Evolutionary conservation across 2,113 vertebrate genomes (phyloP), one percentile per base, ranked within the genome.

Genomic region (Rhinogobius similis): DNA sequence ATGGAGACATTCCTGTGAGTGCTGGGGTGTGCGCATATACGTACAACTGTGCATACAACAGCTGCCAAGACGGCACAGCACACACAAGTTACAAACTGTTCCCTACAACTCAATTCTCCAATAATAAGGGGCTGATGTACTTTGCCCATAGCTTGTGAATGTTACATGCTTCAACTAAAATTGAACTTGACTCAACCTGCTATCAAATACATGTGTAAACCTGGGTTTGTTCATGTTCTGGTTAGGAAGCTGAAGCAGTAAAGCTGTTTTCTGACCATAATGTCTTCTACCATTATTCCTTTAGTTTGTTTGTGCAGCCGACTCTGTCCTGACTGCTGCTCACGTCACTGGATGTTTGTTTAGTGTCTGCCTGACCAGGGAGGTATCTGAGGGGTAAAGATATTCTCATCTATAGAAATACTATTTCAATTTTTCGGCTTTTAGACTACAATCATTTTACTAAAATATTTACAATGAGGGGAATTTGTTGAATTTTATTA

Each of bases 1-100:
- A 84, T 84, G 76, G 44, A 76, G 83, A 83, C 87, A 84, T 91
- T 87, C 84, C 73, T 85, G 71, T 83, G 79, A 84, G 81, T 70
- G 64, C 74, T 23, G 75, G 81, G 65, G 79, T 79, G 78, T 83
- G 72, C 65, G 62, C 61, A 2, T 80, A 10, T 73, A n/a, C n/a
- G 18, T 43, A 20, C 1, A 36, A 10, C 61, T 44, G 66, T 78
- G 46, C 70, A 43, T 59, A 41, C 43, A 67, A 44, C 56, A 73
- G 80, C 80, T 74, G 66, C 76, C 48, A 68, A 41, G 46, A 10
- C 10, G 10, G 52, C 58, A 56, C 70, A 21, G 32, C 69, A 53
- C 21, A 52, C 67, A 18, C 20, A 39, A 44, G 63, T 70, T 72
- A 58, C 68, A 70, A 68, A 70, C 29, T 77, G 66, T 67, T 69